Conservation (phyloP, 2,113 vertebrate genomes). For the Zootoca vivipara region DNA sequence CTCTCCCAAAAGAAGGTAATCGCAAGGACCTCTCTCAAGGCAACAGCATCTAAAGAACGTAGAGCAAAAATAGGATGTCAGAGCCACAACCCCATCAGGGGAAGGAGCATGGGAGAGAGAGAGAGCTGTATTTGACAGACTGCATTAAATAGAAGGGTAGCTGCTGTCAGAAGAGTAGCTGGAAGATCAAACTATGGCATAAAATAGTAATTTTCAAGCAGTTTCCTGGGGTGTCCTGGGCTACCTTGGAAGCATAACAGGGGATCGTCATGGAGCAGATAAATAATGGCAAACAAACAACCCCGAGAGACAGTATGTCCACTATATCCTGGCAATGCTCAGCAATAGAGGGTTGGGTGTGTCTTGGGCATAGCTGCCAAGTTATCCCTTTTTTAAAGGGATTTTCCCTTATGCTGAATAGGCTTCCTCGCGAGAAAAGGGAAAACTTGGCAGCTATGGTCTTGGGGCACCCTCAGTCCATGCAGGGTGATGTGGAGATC, state of each 20-base stretch:
- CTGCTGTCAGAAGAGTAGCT: neutral
- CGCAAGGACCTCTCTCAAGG: conserved; percentile 53
- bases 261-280: neutral
- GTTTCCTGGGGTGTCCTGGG: neutral
- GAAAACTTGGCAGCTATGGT: too few relatives aligned
- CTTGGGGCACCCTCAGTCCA: neutral
- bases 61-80: conserved; percentile 34
- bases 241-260: neutral
- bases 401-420: too few relatives aligned
- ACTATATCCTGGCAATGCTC: neutral
- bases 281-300: neutral
- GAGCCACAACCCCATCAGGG: conserved; percentile 30
- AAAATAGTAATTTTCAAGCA: neutral
- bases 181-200: neutral
- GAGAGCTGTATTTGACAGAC: neutral
- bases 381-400: too few relatives aligned
- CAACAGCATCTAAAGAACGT: conserved; percentile 41
- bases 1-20: conserved; percentile 55
- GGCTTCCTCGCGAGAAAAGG: too few relatives aligned
- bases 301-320: neutral
- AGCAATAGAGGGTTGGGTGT: neutral
- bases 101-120: neutral
- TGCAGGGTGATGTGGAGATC: neutral
- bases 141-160: neutral
- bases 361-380: too few relatives aligned